Evolutionary conservation across 1,140 invertebrate species (phyloP), one percentile per base, ranked within the genome.

Genomic region (Drosophila seguyi): DNA sequence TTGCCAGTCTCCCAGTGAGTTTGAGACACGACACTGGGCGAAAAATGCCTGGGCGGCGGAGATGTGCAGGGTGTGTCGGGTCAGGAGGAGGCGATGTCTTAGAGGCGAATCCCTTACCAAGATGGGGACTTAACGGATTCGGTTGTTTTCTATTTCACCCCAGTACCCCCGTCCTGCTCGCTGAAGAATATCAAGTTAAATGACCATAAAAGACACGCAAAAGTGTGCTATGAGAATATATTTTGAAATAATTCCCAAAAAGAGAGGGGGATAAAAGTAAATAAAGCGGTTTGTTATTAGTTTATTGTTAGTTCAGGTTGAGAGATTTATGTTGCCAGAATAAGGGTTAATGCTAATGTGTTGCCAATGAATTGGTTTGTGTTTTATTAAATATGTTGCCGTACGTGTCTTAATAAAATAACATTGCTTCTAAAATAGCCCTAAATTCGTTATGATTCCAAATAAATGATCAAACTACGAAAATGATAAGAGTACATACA

Each of bases 11-110:
- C 56, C 48, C 39, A 47, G 56, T 63, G 45, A 67, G 41, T 65
- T 52, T 77, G 57, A 77, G 59, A 45, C 73, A 75, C 72, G 74
- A 59, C 74, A 76, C 74, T 77, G 74, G 56, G 42, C 48, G 61
- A 53, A 57, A 57, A 66, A 44, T 76, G 52, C 29, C 11, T 34
- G 36, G 62, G 55, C 36, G 11, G 38, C 36, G 11, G 38, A 39
- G 36, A 52, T 42, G 50, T 22, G 50, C 36, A 14, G 50, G 55
- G 20, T 65, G 48, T 20, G 31, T 34, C 39, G 38, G 34, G 31
- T 53, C 50, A 53, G 31, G 34, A 48, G 55, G 16, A 29, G 31
- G 47, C 52, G 61, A 67, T 22, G 47, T 56, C 42, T 68, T 77
- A 42, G 41, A 22, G 25, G 62, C 36, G 62, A 77, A 76, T 58